Conservation (phyloP, 2,888 invertebrate genomes). For the Acrocyrtus sp. region DNA sequence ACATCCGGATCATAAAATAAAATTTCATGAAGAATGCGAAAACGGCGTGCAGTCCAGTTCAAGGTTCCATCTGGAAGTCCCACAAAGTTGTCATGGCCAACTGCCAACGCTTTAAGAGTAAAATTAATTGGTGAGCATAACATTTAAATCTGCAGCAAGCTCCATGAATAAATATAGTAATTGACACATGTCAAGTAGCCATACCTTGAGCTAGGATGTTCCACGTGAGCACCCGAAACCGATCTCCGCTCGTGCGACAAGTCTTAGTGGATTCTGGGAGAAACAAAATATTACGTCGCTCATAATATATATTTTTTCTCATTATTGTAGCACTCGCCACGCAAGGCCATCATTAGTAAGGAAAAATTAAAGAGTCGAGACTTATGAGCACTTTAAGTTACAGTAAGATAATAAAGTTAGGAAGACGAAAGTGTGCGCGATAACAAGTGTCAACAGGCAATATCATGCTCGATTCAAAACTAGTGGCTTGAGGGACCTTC, state of each 20-base stretch:
- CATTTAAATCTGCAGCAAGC: no score
- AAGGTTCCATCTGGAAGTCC: conserved; percentile 77
- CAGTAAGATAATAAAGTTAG: no score
- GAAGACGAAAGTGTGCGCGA: no score
- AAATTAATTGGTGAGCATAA: conserved; percentile 61
- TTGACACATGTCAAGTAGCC: no score
- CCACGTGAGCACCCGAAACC: conserved; percentile 76
- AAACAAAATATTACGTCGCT: conserved; percentile 7
- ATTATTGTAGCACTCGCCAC: no score
- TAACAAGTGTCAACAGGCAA: no score
- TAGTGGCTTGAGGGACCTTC: neutral
- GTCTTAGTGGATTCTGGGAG: conserved; percentile 36
- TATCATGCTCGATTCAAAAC: no score
- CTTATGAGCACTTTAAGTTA: no score
- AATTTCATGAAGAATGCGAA: conserved; percentile 78
- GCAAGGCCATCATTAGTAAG: no score
- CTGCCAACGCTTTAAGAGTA: conserved; percentile 73
- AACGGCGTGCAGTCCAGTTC: conserved; percentile 75
- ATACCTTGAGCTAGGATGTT: conserved; percentile 79
- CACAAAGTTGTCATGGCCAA: conserved; percentile 77
- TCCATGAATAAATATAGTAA: no score
- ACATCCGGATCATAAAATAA: conserved; percentile 76
- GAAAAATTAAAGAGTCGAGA: no score
- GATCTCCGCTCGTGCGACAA: conserved; percentile 66
- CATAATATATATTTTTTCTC: no score